Evolutionary conservation across 2,888 invertebrate genomes (phyloP), one percentile per base, ranked within the genome.

Genomic region (Pseudococcus jackbeardsleyi): DNA sequence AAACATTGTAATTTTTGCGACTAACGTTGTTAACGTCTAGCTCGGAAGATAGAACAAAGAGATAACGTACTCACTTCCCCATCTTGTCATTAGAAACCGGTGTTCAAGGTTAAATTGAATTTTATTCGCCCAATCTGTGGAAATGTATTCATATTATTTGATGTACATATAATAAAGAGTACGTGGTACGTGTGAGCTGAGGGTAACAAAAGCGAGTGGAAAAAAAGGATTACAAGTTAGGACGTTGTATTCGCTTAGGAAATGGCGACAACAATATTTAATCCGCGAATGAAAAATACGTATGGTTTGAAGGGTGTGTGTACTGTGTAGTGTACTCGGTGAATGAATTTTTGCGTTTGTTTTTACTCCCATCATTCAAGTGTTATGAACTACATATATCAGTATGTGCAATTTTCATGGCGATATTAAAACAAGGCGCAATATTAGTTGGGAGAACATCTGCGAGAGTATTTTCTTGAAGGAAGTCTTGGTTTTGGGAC

Each of bases 401-500:
- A n/a, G 39, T 77, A 33, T 26, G 79, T 42, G 68, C 68, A 72
- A 72, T 72, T 72, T 72, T 72, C 68, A 6, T 6, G 0, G 12
- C 12, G 5, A 64, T 64, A 64, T 22, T 64, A 22, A 50, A 15
- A 50, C 17, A 50, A 46, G 5, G 15, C 50, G 50, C 50, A 5
- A 50, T 50, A 50, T 50, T 15, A 12, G 50, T 50, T 22, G 19
- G 2, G 77, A 15, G n/a, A 42, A 79, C 79, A 79, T 79, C 79
- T 79, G 79, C 79, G 26, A 33, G 79, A 79, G 79, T 79, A 79
- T 33, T 72, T 72, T 72, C 72, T 72, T 26, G 79, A 79, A 72
- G 79, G 79, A 79, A 79, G 79, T 79, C 19, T 33, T 33, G 26
- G 26, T 33, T 33, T 33, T 33, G 26, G 26, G 26, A 7, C n/a